These are phyloP conservation scores for Diadromus collaris DNA, from an alignment of 2,888 invertebrate species.

Conservation along the genomic window DNA sequence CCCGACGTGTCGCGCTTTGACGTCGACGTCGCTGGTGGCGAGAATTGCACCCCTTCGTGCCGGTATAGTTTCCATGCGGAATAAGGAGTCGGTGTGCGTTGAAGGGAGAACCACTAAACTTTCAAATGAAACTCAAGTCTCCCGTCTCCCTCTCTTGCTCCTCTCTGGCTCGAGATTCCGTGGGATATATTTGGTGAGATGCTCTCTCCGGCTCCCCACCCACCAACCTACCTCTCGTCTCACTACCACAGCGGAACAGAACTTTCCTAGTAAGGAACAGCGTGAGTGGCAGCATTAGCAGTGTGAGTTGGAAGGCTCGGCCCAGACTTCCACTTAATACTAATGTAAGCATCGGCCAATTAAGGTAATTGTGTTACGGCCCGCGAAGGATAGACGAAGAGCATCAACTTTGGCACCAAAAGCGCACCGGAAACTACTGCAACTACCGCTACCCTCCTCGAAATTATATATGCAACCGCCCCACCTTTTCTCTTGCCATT, in stretches of 20 bases:
- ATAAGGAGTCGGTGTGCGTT: constrained; percentile 26
- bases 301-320: constrained; percentile 40
- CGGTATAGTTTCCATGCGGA: constrained; percentile 31
- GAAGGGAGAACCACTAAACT: constrained; percentile 64
- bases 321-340: constrained; percentile 69
- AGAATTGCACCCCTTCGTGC: constrained; percentile 27
- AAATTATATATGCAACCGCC: background rate
- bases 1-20: constrained; percentile 24
- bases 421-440: constrained; percentile 16
- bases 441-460: background rate
- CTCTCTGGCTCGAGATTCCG: constrained; percentile 26
- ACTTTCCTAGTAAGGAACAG: constrained; percentile 1
- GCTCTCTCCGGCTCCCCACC: constrained; percentile 26
- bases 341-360: constrained; percentile 71
- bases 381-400: constrained; percentile 33
- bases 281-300: constrained; percentile 7
- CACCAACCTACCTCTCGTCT: background rate
- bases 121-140: constrained; percentile 61
- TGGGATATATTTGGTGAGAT: constrained; percentile 27
- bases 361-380: constrained; percentile 68
- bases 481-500: background rate
- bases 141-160: background rate
- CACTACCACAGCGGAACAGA: background rate
- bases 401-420: constrained; percentile 38
- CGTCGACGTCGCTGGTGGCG: constrained; percentile 18